Evolutionary conservation across 2,888 invertebrate species (phyloP), one percentile per base, ranked within the genome.

Genomic region (Hyposoter dolosus): DNA sequence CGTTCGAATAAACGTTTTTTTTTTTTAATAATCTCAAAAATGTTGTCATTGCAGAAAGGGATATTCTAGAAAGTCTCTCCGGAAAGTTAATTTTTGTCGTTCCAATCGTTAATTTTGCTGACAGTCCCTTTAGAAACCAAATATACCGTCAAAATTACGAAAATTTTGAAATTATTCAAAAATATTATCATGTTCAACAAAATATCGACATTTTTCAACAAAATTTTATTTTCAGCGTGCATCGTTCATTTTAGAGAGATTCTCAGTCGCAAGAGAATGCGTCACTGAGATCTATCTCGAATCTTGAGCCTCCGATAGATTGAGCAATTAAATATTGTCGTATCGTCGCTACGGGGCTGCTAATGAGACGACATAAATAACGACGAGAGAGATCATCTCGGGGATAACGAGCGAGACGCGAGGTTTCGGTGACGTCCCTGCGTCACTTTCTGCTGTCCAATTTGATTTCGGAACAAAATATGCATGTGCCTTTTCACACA

Each of bases 381-480:
- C 17, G 69, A 15, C 32, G 9, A 32, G 40, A 5, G 0, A 65
- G 12, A 19, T 65, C 7, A 68, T 71, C 40, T 66, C 66, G 66
- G 65, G 66, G 65, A 50, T 66, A 47, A 47, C n/a, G 63, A 63
- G 60, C 15, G 56, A 19, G 56, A 43, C 56, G 53, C 56, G 68
- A 43, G 3, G 56, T 56, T 23, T 56, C 56, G 68, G 28, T 60
- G 56, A 74, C 56, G 40, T 53, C 23, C 23, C 23, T 15, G 15
- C 28, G 28, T 60, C 60, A 60, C 15, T 60, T 60, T 28, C 15
- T 12, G 28, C n/a, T 32, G 9, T 40, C 9, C 40, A 35, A 35
- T 40, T 66, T 66, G n/a, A 35, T 66, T 66, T 66, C n/a, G 3
- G n/a, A 40, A 40, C 66, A 35, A 40, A 40, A 40, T 40, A n/a